A percentile compares a stretch with the other conserved stretches of the same genome.
Evolutionary conservation across 2,888 invertebrate species (phyloP).

Genomic region (Conops quadrifasciatus): DNA sequence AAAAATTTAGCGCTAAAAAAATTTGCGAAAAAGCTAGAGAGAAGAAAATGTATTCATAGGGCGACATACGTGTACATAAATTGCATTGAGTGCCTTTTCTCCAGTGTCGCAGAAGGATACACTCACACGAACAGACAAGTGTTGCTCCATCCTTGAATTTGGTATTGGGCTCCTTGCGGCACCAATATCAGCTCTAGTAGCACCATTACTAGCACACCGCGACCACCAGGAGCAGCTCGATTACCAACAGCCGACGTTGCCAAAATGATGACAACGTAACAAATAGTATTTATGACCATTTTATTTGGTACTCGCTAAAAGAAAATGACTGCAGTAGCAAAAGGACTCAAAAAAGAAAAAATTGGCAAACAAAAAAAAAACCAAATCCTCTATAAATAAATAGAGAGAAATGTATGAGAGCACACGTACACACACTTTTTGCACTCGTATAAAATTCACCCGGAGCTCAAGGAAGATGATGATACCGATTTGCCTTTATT

Average conservation of each 20-base stretch:
- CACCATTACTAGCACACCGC: no score
- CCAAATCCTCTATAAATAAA: not conserved
- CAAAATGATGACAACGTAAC: constrained; percentile 53
- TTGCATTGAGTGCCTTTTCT: constrained; percentile 60
- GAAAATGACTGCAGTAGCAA: not conserved
- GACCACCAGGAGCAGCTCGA: no score
- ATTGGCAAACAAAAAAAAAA: not conserved
- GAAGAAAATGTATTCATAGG: constrained; percentile 53
- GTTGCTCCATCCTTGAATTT: no score
- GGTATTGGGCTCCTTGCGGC: no score
- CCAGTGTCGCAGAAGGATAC: constrained; percentile 55
- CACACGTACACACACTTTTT: not conserved
- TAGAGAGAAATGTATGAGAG: not conserved
- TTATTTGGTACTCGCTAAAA: constrained; percentile 48
- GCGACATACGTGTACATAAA: constrained; percentile 62
- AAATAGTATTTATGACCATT: constrained; percentile 56
- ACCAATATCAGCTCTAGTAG: no score
- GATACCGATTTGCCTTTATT: constrained; percentile 50
- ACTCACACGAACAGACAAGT: constrained; percentile 1
- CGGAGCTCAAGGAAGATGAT: not conserved
- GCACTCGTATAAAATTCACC: not conserved
- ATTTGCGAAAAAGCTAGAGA: constrained; percentile 24
- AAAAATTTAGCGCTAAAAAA: constrained; percentile 30
- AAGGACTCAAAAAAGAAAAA: not conserved
- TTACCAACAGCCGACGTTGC: constrained; percentile 6